A percentile compares a stretch with the other conserved stretches of the same genome.
Conservation (phyloP, 2,797 vertebrate species). For the Pteronotus mesoamericanus region DNA sequence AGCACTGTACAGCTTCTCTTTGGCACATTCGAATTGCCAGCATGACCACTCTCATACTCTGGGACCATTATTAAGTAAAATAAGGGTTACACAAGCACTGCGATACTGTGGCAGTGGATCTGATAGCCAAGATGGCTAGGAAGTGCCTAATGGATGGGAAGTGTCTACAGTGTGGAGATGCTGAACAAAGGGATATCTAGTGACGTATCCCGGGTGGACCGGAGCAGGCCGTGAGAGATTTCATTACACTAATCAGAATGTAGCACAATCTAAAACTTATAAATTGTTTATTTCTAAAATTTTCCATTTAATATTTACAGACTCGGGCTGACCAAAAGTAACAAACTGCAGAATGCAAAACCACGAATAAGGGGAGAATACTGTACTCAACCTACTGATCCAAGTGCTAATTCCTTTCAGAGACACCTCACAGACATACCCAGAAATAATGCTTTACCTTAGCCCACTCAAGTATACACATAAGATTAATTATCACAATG, state of each 20-base stretch:
- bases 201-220: neutral
- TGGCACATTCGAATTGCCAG: neutral
- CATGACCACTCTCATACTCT: neutral
- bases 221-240: neutral
- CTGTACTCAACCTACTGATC: neutral
- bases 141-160: neutral
- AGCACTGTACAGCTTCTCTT: neutral
- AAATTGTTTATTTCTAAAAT: neutral
- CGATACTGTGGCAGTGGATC: neutral
- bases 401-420: neutral
- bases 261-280: neutral
- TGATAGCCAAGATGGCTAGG: neutral
- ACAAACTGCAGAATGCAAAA: neutral
- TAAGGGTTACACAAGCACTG: neutral
- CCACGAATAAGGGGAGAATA: neutral
- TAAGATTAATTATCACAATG: neutral
- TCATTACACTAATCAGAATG: neutral
- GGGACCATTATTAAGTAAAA: neutral
- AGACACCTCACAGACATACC: neutral
- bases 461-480: neutral
- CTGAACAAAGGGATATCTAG: neutral
- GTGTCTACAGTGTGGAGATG: neutral
- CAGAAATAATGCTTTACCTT: neutral
- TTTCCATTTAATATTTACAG: neutral
- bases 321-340: neutral